Conservation (phyloP, 2,888 invertebrate genomes). For the Lithophane ornitopus region DNA sequence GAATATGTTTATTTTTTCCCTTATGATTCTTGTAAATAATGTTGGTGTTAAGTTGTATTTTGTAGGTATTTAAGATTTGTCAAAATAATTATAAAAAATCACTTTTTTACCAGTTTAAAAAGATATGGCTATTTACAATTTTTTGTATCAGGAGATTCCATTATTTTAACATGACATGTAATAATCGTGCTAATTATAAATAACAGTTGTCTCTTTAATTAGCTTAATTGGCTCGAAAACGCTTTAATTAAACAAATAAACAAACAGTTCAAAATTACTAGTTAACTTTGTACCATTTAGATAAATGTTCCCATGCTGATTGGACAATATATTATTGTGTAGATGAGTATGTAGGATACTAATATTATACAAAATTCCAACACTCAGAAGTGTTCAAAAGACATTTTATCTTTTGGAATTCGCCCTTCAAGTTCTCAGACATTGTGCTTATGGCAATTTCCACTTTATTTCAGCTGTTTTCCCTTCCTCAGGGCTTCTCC, state of each 20-base stretch:
- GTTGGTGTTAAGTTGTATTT: too few species aligned
- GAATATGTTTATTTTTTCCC: too few species aligned
- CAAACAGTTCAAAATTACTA: conserved; percentile 15
- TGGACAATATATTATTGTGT: neutral
- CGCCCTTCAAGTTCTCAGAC: too few species aligned
- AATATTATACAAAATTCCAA: too few species aligned
- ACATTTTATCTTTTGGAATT: too few species aligned
- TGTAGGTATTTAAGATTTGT: too few species aligned
- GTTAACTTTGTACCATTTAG: conserved; percentile 5
- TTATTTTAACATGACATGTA: neutral
- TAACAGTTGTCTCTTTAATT: conserved; percentile 29
- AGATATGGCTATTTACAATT: too few species aligned
- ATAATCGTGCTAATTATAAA: conserved; percentile 14
- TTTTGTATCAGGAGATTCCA: neutral
- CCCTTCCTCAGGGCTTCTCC: neutral
- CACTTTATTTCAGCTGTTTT: neutral
- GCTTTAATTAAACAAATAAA: conserved; percentile 33
- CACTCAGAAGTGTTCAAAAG: too few species aligned
- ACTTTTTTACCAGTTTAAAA: neutral
- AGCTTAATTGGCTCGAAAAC: conserved; percentile 36
- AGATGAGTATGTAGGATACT: too few species aligned
- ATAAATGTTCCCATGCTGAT: conserved; percentile 14
- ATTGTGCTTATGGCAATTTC: too few species aligned
- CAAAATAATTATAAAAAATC: too few species aligned
- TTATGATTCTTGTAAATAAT: too few species aligned